Base-by-base conservation (phyloP, 2,113 vertebrate species). In the Rhombomys opimus region DNA sequence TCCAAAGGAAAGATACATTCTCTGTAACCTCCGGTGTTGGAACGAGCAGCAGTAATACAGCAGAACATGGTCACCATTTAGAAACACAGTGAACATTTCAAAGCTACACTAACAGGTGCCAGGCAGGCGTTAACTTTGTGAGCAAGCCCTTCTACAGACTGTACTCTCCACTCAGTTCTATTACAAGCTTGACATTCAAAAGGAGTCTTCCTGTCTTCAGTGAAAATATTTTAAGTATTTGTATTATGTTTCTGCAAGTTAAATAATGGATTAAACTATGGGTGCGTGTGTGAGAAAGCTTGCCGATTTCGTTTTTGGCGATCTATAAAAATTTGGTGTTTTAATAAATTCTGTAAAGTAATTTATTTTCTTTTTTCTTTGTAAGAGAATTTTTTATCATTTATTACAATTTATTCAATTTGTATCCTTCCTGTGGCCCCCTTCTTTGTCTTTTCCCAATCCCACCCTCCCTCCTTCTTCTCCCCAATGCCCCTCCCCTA, bases 201-300 rank as follows among this genome's bases (percentile, higher is more conserved):
- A 72, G 0, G 3, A 77, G 12, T 41, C 52, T n/a, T 32, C 27
- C 32, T 72, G 77, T 52, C 68, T 89, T 52, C 70, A 70, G 2
- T 57, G 32, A 82, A 92, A 97, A 57, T 3, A 46, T 63, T 32
- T 70, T 22, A 87, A 73, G 57, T 7, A 57, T 30, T 89, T 65
- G 67, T n/a, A 72, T n/a, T 86, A 12, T 25, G 32, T 78, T 88
- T 88, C 70, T 76, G 12, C 46, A 75, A 96, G 50, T 18, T 65
- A 95, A 95, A 38, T 80, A 61, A 80, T 84, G 10, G 32, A 80
- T 89, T 22, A 67, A 65, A 73, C 61, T 89, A 57, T 93, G 67
- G 54, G 38, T 41, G 59, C 5, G 0, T 52, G 50, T 59, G 20
- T 52, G 41, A 81, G 30, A 54, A 41, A 54, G 14, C 63, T 88